A percentile compares a stretch with the other conserved stretches of the same genome.
Evolutionary conservation across 2,113 vertebrate genomes (phyloP).

Genomic region (Aphyosemion australe): DNA sequence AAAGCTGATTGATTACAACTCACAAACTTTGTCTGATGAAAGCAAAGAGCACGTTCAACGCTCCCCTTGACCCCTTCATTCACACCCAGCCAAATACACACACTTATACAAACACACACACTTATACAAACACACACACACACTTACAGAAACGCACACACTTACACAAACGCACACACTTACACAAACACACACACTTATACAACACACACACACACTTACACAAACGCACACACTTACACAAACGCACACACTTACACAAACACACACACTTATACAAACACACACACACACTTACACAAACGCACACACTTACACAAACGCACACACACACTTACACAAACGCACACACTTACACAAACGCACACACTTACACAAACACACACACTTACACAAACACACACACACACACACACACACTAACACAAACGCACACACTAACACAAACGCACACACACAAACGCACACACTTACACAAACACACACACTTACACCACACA

Average conservation of each 20-base stretch:
- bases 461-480: background rate
- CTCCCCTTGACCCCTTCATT: background rate
- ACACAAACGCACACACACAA: too few species aligned
- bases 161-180: background rate
- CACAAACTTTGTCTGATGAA: constrained; percentile 7
- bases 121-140: too few species aligned
- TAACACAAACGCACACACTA: background rate
- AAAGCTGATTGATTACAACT: background rate
- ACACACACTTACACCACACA: background rate
- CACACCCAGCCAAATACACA: constrained; percentile 1
- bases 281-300: background rate
- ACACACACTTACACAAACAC: background rate
- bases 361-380: background rate
- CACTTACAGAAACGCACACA: too few species aligned
- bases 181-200: too few species aligned
- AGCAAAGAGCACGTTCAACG: background rate
- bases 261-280: background rate
- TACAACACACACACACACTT: too few species aligned
- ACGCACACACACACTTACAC: too few species aligned
- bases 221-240: background rate
- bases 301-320: background rate
- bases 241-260: too few species aligned
- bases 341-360: background rate
- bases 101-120: background rate
- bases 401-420: too few species aligned